These are phyloP conservation scores for Octopus bimaculoides DNA, from an alignment of 1,140 invertebrate genomes.

Conservation along the genomic window DNA sequence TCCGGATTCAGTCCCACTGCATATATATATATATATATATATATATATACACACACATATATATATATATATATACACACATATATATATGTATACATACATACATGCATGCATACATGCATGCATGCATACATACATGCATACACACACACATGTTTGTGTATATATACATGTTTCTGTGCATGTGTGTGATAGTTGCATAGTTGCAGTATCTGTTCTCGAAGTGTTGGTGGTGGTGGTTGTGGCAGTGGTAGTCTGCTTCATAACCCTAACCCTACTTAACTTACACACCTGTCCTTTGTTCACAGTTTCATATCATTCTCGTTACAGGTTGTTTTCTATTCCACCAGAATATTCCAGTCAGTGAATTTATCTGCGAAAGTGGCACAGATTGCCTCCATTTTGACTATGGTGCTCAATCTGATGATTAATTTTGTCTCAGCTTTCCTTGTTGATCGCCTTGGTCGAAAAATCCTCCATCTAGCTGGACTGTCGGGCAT, in stretches of 20 bases:
- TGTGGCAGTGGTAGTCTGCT: too few species aligned
- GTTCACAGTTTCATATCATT: background rate
- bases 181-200: too few species aligned
- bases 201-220: too few species aligned
- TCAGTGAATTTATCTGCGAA: conserved; percentile 63
- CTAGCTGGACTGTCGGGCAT: conserved; percentile 66
- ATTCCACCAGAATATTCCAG: conserved; percentile 72
- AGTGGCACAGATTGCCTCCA: conserved; percentile 68
- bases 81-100: background rate
- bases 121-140: background rate
- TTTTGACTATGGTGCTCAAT: conserved; percentile 72
- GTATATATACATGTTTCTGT: too few species aligned
- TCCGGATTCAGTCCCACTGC: background rate
- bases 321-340: conserved; percentile 72
- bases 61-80: background rate
- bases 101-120: background rate
- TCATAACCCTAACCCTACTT: too few species aligned
- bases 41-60: background rate
- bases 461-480: conserved; percentile 76
- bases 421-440: conserved; percentile 65
- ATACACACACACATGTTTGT: too few species aligned
- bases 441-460: conserved; percentile 55
- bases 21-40: background rate
- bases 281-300: too few species aligned
- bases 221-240: too few species aligned